Evolutionary conservation across 1,140 invertebrate genomes (phyloP).

Genomic region (Lanistes nyassanus): DNA sequence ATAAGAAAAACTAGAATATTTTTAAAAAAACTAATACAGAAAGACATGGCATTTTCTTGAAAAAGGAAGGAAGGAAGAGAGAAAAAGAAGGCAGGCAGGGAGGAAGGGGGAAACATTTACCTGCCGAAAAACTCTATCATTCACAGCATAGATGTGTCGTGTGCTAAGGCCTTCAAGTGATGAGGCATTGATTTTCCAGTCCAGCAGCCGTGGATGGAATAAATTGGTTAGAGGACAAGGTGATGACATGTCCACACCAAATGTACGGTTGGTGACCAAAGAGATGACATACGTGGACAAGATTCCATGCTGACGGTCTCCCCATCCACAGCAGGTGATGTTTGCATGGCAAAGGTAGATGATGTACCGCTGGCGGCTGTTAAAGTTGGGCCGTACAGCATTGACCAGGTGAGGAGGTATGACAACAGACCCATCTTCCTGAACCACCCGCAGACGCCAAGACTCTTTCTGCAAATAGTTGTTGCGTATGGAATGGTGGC

Average conservation of each 20-base stretch:
- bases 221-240: slow-evolving; percentile 38
- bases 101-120: neutral
- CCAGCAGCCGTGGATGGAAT: slow-evolving; percentile 37
- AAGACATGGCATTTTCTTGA: no score
- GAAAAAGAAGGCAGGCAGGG: no score
- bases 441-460: slow-evolving; percentile 3
- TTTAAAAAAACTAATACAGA: no score
- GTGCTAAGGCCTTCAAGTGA: slow-evolving; percentile 28
- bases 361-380: slow-evolving; percentile 28
- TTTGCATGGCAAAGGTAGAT: slow-evolving; percentile 38
- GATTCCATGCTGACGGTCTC: slow-evolving; percentile 45
- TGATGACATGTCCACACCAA: slow-evolving; percentile 38
- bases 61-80: no score
- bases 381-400: neutral
- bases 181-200: slow-evolving; percentile 38
- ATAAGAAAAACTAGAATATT: no score
- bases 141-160: slow-evolving; percentile 35
- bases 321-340: slow-evolving; percentile 44
- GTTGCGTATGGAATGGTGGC: neutral
- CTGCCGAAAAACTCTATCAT: slow-evolving; percentile 37
- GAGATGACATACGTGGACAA: slow-evolving; percentile 42
- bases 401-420: slow-evolving; percentile 2
- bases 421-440: neutral
- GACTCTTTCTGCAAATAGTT: slow-evolving; percentile 11
- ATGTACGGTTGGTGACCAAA: slow-evolving; percentile 38